phyloP scores from a whole-genome alignment of 2,113 vertebrate genomes.

The Cnemophilus loriae region DNA sequence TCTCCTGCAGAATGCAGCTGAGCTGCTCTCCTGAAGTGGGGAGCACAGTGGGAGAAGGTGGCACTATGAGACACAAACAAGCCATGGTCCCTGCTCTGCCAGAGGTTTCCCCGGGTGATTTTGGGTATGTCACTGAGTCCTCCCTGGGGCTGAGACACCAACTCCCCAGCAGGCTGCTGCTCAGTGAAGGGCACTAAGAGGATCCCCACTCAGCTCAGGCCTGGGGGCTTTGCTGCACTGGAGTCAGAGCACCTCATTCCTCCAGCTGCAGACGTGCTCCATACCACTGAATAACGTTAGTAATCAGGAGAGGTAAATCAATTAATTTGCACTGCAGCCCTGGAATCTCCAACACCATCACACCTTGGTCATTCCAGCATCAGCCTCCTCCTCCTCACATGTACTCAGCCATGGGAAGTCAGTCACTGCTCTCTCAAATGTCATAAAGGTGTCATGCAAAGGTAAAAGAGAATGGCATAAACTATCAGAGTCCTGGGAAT shows the following conservation, averaged over 20 bases:
- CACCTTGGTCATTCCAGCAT: background rate
- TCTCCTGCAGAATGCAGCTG: accelerated
- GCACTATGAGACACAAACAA: background rate
- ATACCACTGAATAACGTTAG: background rate
- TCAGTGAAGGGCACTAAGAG: accelerated
- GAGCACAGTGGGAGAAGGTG: background rate
- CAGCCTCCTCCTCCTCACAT: background rate
- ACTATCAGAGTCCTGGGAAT: background rate
- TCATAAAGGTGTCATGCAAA: background rate
- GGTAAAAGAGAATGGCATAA: background rate
- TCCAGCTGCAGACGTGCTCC: background rate
- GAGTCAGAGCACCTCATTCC: background rate
- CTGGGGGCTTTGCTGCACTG: accelerated
- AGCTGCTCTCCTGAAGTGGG: background rate
- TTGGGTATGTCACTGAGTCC: background rate
- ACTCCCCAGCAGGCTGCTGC: accelerated
- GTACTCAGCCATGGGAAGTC: background rate
- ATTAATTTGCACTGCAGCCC: background rate
- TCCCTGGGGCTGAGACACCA: background rate
- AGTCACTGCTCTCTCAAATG: background rate
- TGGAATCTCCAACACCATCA: background rate
- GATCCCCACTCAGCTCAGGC: background rate
- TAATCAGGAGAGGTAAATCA: background rate
- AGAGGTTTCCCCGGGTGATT: background rate
- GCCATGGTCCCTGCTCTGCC: background rate